Evolutionary conservation across 2,113 vertebrate genomes (phyloP).

Genomic region (Caracal caracal): DNA sequence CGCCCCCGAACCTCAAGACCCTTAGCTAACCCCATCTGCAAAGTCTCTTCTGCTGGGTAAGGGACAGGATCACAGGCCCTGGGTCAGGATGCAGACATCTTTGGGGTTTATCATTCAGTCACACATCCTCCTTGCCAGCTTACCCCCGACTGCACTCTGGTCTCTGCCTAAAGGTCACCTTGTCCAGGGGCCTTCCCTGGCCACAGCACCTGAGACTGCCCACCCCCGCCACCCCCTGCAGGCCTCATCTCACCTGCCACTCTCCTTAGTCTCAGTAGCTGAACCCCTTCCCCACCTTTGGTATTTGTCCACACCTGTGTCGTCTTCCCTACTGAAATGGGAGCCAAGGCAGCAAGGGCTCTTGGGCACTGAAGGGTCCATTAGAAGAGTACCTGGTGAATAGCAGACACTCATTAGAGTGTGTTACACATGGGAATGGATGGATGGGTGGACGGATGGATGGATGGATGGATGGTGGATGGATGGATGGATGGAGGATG

Average conservation of each 20-base stretch:
- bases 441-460: not conserved
- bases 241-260: rapidly evolving
- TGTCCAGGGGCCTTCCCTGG: no score
- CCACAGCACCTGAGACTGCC: not conserved
- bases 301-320: not conserved
- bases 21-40: not conserved
- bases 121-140: not conserved
- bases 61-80: not conserved
- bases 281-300: no score
- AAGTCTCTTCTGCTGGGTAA: rapidly evolving
- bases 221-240: rapidly evolving
- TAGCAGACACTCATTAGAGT: not conserved
- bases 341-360: not conserved
- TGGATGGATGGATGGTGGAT: not conserved
- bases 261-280: no score
- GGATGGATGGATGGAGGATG: not conserved
- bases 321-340: not conserved
- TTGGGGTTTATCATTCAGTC: no score
- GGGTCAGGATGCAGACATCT: rapidly evolving
- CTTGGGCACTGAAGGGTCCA: not conserved
- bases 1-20: no score
- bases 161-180: not conserved
- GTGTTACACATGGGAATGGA: rapidly evolving
- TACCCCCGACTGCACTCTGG: no score
- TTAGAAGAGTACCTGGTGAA: rapidly evolving